Conservation (phyloP, 2,113 vertebrate species). For the Chaetodon auriga region DNA sequence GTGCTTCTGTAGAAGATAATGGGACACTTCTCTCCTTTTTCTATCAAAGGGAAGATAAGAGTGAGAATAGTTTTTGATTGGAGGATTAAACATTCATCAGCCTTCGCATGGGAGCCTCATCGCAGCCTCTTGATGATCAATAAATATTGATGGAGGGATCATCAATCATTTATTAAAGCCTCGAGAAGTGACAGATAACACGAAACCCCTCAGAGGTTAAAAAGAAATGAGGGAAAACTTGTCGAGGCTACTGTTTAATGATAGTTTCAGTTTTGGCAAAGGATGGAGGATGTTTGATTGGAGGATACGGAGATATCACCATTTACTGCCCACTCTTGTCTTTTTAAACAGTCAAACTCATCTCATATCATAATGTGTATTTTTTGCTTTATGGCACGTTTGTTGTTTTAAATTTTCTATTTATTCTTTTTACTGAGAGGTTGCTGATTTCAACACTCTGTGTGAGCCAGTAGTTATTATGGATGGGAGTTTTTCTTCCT, state of each 20-base stretch:
- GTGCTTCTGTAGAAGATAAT: constrained; percentile 25
- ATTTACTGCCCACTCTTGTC: background rate
- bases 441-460: background rate
- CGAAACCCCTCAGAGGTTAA: constrained; percentile 43
- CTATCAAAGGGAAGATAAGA: constrained; percentile 22
- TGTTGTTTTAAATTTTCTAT: background rate
- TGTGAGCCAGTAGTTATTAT: background rate
- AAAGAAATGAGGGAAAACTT: constrained; percentile 14
- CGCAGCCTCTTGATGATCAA: constrained; percentile 70
- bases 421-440: background rate
- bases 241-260: background rate
- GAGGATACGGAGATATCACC: background rate
- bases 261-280: constrained; percentile 11
- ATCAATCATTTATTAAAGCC: constrained; percentile 71
- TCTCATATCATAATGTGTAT: background rate
- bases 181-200: constrained; percentile 44
- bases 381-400: background rate
- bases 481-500: too few relatives aligned
- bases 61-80: constrained; percentile 62
- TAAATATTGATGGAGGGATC: constrained; percentile 78
- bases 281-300: background rate
- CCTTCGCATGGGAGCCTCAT: constrained; percentile 32
- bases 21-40: background rate
- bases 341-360: background rate
- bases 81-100: constrained; percentile 75